Percentiles rank a stretch among this genome's conserved stretches.
These are phyloP conservation scores for Ciconia stormi DNA, from an alignment of 2,113 vertebrate species.

Conservation along the genomic window DNA sequence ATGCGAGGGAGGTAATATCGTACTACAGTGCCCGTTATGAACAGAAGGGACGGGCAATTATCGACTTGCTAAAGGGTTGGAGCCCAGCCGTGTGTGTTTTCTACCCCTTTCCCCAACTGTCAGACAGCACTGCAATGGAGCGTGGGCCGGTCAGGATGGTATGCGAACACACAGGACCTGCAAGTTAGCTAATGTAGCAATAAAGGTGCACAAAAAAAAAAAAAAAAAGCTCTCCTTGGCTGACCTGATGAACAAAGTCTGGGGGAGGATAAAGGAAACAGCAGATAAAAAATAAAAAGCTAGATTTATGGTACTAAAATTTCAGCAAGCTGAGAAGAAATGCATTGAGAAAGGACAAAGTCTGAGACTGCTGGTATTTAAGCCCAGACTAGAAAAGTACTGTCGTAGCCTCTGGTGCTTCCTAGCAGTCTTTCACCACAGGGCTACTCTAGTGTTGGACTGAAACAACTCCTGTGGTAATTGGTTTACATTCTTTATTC, in stretches of 20 bases:
- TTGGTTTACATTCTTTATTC: not conserved
- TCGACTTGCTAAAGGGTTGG: not conserved
- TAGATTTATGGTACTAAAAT: not conserved
- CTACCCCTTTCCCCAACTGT: not conserved
- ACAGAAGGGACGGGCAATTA: not conserved
- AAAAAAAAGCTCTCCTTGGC: not conserved
- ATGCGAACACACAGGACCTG: not conserved
- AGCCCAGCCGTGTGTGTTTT: not conserved
- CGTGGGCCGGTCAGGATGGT: not conserved
- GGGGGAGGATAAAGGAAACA: not conserved
- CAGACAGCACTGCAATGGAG: not conserved
- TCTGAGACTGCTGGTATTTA: not conserved
- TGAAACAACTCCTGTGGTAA: not conserved
- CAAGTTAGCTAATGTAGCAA: not conserved
- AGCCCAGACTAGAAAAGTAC: not conserved
- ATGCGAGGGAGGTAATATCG: not conserved
- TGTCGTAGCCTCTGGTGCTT: not conserved
- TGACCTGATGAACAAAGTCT: not conserved
- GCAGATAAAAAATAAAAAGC: not conserved
- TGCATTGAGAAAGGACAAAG: not conserved
- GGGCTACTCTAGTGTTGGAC: not conserved
- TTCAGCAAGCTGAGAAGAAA: not conserved
- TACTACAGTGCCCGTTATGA: not conserved
- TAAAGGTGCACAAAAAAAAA: not conserved
- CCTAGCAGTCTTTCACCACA: not conserved